Percentiles rank a stretch among this genome's conserved stretches.
Conservation (phyloP, 1,140 invertebrate species). For the Ips nitidus region DNA sequence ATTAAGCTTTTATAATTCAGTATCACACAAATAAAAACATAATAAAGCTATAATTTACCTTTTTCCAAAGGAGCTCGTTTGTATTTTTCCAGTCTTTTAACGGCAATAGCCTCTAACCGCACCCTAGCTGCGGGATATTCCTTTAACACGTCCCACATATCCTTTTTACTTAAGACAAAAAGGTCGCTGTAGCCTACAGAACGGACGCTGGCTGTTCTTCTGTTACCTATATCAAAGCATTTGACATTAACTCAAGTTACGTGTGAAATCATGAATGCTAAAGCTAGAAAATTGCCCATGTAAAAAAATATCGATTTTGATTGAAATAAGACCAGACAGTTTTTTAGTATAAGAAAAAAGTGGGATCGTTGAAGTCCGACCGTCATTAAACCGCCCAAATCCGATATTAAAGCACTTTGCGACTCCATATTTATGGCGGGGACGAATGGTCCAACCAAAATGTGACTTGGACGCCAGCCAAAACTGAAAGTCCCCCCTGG, state of each 20-base stretch:
- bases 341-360: too few species aligned
- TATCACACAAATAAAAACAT: too few species aligned
- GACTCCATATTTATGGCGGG: conserved; percentile 27
- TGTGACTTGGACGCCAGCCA: conserved; percentile 21
- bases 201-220: conserved; percentile 92
- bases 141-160: conserved; percentile 99
- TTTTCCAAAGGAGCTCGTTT: conserved; percentile 89
- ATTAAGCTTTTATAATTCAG: too few species aligned
- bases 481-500: conserved; percentile 4
- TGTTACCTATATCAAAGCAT: conserved; percentile 71
- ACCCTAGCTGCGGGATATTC: conserved; percentile 97
- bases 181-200: conserved; percentile 98
- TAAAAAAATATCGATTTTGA: too few species aligned
- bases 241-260: neutral
- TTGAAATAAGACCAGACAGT: too few species aligned
- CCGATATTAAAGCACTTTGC: conserved; percentile 29
- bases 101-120: conserved; percentile 94
- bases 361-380: neutral
- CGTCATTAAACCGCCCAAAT: conserved; percentile 25
- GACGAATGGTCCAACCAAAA: conserved; percentile 18
- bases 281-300: too few species aligned
- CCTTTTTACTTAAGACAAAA: conserved; percentile 98
- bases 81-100: conserved; percentile 94
- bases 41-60: conserved; percentile 59
- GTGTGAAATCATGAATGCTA: too few species aligned